A percentile compares a stretch with the other conserved stretches of the same genome.
phyloP scores from a whole-genome alignment of 2,113 vertebrate genomes.

The Dicaeum eximium region DNA sequence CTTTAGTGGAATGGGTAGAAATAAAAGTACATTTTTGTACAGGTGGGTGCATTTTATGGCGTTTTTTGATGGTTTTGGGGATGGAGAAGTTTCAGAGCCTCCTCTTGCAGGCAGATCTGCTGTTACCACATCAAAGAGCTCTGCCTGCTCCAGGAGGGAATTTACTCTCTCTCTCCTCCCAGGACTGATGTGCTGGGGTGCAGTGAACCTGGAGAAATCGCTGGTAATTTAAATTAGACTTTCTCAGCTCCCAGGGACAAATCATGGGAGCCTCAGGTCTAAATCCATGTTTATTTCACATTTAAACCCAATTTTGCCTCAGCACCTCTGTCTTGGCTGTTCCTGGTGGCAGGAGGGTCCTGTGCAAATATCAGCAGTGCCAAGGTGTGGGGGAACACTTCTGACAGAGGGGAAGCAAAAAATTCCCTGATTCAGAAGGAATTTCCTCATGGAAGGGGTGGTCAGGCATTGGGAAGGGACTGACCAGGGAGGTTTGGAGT shows the following conservation, averaged over 20 bases:
- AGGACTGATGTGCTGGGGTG: not conserved
- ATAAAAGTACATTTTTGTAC: not conserved
- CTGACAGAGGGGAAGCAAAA: no score
- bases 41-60: accelerated
- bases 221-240: not conserved
- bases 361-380: accelerated
- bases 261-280: accelerated
- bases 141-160: accelerated
- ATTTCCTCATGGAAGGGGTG: not conserved
- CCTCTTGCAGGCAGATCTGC: not conserved
- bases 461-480: not conserved
- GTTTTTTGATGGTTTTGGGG: not conserved
- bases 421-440: not conserved
- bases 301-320: not conserved
- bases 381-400: accelerated
- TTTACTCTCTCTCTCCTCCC: not conserved
- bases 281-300: accelerated
- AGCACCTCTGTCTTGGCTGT: accelerated
- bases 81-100: not conserved
- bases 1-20: not conserved
- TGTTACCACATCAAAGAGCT: not conserved
- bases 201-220: accelerated
- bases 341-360: not conserved
- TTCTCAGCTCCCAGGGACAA: not conserved
- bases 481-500: not conserved